Conservation (phyloP, 2,797 vertebrate genomes). For the Phrynocephalus vlangalii region DNA sequence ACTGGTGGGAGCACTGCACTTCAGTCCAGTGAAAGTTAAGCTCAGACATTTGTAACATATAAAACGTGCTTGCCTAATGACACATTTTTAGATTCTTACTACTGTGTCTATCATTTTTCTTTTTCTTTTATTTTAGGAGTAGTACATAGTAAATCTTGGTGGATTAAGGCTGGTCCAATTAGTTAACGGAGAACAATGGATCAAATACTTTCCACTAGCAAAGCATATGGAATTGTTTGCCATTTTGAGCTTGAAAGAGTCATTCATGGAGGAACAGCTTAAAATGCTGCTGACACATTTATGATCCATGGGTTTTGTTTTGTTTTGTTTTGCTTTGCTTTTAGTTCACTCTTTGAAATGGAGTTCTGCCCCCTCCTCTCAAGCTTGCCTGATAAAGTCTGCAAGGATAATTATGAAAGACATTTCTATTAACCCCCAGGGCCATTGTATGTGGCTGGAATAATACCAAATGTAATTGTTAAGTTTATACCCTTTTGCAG, state of each 20-base stretch:
- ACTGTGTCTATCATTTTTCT: background rate
- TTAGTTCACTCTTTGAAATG: constrained; percentile 69
- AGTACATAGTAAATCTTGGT: constrained; percentile 62
- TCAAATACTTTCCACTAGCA: constrained; percentile 57
- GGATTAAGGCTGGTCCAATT: constrained; percentile 66
- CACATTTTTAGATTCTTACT: constrained; percentile 64
- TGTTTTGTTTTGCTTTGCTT: constrained; percentile 56
- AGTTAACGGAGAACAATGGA: constrained; percentile 63
- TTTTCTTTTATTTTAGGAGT: background rate
- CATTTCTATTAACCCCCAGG: constrained; percentile 32
- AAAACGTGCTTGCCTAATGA: constrained; percentile 65
- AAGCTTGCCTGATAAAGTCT: constrained; percentile 36
- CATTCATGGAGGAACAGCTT: constrained; percentile 68
- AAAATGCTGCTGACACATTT: constrained; percentile 71
- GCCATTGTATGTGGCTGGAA: constrained; percentile 36
- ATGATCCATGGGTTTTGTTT: constrained; percentile 61
- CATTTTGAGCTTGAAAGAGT: constrained; percentile 62
- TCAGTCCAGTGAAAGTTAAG: constrained; percentile 60
- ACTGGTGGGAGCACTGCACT: constrained; percentile 42
- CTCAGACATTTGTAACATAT: constrained; percentile 63
- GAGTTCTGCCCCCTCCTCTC: constrained; percentile 64
- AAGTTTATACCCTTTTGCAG: constrained; percentile 37
- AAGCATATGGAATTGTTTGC: constrained; percentile 68
- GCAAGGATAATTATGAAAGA: constrained; percentile 50
- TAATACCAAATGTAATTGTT: constrained; percentile 51